Evolutionary conservation across 2,888 invertebrate species (phyloP).

Genomic region (Drosophila barbarae): DNA sequence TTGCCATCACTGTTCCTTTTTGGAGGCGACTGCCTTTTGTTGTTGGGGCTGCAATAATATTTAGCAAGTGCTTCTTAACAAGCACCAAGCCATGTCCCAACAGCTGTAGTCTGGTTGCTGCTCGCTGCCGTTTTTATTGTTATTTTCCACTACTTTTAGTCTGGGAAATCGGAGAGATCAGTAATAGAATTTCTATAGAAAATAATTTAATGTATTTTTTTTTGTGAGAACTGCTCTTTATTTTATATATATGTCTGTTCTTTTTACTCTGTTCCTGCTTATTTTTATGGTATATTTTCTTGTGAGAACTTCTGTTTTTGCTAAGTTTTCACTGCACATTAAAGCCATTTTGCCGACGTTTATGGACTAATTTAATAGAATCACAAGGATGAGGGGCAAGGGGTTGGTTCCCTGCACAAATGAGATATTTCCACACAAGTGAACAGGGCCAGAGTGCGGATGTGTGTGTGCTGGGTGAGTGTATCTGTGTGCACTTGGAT

Average conservation of each 20-base stretch:
- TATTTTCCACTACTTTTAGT: constrained; percentile 42
- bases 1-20: not conserved
- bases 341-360: constrained; percentile 76
- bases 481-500: constrained; percentile 62
- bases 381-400: constrained; percentile 3
- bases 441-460: constrained; percentile 51
- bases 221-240: not conserved
- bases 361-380: constrained; percentile 78
- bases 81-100: constrained; percentile 76
- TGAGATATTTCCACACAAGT: constrained; percentile 72
- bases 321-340: constrained; percentile 74
- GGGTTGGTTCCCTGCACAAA: constrained; percentile 39
- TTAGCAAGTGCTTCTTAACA: constrained; percentile 71
- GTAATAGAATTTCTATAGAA: not conserved
- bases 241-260: no score
- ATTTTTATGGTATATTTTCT: constrained; percentile 23
- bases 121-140: constrained; percentile 56
- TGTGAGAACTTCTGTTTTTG: constrained; percentile 39
- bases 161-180: not conserved
- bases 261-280: constrained; percentile 4
- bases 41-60: constrained; percentile 64
- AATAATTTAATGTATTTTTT: not conserved
- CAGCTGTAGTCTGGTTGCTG: constrained; percentile 70
- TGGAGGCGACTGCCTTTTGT: constrained; percentile 19
- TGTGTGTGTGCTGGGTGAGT: constrained; percentile 7